Evolutionary conservation across 2,888 invertebrate genomes (phyloP), one percentile per base, ranked within the genome.

Genomic region (Eucriotettix oculatus): DNA sequence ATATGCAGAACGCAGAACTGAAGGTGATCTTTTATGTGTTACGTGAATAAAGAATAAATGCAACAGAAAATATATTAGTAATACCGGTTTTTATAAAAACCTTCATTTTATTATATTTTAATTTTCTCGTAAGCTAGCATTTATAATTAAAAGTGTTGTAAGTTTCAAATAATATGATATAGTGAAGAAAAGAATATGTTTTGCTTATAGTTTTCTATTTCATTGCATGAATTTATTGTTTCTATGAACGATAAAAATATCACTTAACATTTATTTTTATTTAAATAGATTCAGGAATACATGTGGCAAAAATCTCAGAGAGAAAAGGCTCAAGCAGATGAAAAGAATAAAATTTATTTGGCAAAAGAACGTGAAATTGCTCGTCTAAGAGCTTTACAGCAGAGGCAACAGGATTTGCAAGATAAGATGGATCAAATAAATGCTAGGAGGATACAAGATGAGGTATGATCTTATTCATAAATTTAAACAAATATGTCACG

Each of bases 341-440:
- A 48, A n/a, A 14, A 14, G 48, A 12, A 48, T 3, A 48, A 14
- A 9, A 48, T 48, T 14, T 5, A 48, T 12, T n/a, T 48, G 12
- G n/a, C 12, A 12, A 48, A 48, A 9, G 48, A 48, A 48, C 12
- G 48, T 12, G 48, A 48, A 48, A 48, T 48, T 14, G n/a, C 48
- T 48, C 48, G 48, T 14, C n/a, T 48, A n/a, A 12, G 48, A 14
- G 48, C 48, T n/a, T 48, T 48, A 9, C 48, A 48, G 48, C 48
- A 48, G n/a, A 12, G 48, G 12, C 48, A 79, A 72, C 70, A 78
- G 72, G 68, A 48, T 66, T 79, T 76, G 78, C 71, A 66, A 70
- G 78, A 77, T 0, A 73, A 78, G 52, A 71, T 75, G 61, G 78
- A 81, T 58, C 79, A 79, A 66, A 67, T 79, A 65, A 77, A 78